Evolutionary conservation across 2,113 vertebrate genomes (phyloP).

Genomic region (Chloebia gouldiae): DNA sequence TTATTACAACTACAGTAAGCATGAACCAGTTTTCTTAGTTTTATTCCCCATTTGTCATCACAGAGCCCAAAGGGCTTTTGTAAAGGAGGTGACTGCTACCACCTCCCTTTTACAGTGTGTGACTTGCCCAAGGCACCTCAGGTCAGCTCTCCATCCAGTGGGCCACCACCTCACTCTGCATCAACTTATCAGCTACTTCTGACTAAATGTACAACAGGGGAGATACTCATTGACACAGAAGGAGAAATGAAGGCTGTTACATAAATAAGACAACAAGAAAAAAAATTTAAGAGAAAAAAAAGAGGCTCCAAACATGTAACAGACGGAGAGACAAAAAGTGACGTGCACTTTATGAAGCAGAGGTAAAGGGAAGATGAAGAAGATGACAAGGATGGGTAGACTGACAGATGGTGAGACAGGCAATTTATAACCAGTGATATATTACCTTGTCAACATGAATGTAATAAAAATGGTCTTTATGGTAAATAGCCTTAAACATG

Average conservation of each 20-base stretch:
- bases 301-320: background rate
- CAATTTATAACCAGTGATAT: slow-evolving; percentile 44
- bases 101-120: background rate
- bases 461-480: slow-evolving; percentile 95
- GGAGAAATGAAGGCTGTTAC: background rate
- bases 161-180: background rate
- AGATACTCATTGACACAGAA: background rate
- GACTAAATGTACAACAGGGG: background rate
- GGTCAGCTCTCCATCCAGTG: background rate
- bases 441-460: slow-evolving; percentile 97
- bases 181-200: background rate
- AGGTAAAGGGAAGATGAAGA: background rate
- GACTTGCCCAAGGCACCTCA: background rate
- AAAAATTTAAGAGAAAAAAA: background rate
- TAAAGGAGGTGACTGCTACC: background rate
- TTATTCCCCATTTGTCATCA: background rate
- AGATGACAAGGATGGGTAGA: background rate
- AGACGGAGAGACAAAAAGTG: background rate
- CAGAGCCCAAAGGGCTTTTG: fast-evolving
- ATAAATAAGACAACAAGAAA: background rate
- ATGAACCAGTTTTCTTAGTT: background rate
- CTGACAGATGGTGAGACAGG: background rate
- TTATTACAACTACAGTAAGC: background rate
- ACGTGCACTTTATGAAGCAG: background rate
- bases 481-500: slow-evolving; percentile 99